These are phyloP conservation scores for Microcebus murinus DNA, from an alignment of 2,113 vertebrate species.

Conservation along the genomic window DNA sequence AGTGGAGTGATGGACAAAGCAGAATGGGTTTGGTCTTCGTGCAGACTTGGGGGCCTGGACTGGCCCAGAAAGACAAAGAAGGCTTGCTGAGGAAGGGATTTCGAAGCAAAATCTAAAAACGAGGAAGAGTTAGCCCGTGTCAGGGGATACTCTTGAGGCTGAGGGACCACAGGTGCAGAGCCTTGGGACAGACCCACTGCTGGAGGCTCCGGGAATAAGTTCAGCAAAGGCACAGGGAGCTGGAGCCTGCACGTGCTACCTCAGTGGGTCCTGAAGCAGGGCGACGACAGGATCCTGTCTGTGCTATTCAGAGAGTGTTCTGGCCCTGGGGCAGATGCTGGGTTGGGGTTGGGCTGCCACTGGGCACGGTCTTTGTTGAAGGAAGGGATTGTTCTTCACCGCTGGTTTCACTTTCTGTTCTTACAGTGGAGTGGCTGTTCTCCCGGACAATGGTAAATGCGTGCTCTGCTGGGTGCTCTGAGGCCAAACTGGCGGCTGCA, in stretches of 20 bases:
- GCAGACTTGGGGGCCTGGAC: background rate
- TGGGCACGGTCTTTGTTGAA: background rate
- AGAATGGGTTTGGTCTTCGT: background rate
- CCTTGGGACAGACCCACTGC: background rate
- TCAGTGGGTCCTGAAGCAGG: background rate
- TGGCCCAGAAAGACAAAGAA: background rate
- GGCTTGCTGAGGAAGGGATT: background rate
- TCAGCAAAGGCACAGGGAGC: too few relatives aligned
- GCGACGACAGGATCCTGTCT: background rate
- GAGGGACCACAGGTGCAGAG: background rate
- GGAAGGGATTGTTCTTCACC: conserved; percentile 18
- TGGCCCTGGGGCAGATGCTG: background rate
- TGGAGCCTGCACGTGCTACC: background rate
- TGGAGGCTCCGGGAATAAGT: background rate
- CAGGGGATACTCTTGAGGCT: background rate
- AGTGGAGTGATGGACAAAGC: background rate
- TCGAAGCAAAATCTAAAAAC: background rate
- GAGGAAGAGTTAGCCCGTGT: background rate
- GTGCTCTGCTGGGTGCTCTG: background rate
- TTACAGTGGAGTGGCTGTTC: background rate
- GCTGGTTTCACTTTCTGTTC: conserved; percentile 36
- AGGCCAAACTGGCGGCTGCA: background rate
- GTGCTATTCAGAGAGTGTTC: background rate
- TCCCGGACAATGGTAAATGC: background rate
- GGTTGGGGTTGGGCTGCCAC: background rate